Base-by-base conservation (phyloP, 2,888 invertebrate species). In the Sinelater perroti region DNA sequence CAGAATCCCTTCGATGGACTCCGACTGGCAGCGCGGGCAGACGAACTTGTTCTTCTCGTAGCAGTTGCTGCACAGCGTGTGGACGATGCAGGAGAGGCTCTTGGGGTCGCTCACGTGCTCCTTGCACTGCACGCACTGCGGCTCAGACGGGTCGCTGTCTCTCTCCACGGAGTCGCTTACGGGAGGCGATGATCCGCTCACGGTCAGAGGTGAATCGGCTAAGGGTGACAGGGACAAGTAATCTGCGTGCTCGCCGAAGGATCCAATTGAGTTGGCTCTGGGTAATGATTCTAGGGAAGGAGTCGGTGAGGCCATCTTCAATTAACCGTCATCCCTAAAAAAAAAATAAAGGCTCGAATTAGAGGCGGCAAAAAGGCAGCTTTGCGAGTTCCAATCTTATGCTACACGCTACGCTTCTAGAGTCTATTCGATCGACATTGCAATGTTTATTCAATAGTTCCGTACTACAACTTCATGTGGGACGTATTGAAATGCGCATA, bases 241-340 rank as follows among this genome's bases (percentile, higher is more conserved):
- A 79, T 91, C 90, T 81, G 86, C 86, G 79, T 89, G 89, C 80
- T 91, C 91, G 69, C 85, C 82, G 79, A 89, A 88, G 75, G 93
- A 93, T 85, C 92, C 92, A 83, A 93, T 89, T 78, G 93, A 92
- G 84, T 91, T 92, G 82, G 91, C 91, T 86, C 90, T 89, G 78
- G 90, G 89, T 83, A 91, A 85, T 82, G 93, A 94, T 85, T 93
- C 94, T 84, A 93, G 85, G 81, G 93, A 94, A 82, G 93, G 93
- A 83, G 93, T 93, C 75, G 86, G 86, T 82, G 93, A 92, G 86
- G 92, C 93, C 93, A 93, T 93, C 87, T 90, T 91, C 88, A 90
- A 83, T 88, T 88, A 87, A 88, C 88, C 89, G 85, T 88, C 89
- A 89, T 89, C 88, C 89, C 89, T 89, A 85, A 26, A 85, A 87